Evolutionary conservation across 2,113 vertebrate species (phyloP), one percentile per base, ranked within the genome.

Genomic region (Ictalurus punctatus): DNA sequence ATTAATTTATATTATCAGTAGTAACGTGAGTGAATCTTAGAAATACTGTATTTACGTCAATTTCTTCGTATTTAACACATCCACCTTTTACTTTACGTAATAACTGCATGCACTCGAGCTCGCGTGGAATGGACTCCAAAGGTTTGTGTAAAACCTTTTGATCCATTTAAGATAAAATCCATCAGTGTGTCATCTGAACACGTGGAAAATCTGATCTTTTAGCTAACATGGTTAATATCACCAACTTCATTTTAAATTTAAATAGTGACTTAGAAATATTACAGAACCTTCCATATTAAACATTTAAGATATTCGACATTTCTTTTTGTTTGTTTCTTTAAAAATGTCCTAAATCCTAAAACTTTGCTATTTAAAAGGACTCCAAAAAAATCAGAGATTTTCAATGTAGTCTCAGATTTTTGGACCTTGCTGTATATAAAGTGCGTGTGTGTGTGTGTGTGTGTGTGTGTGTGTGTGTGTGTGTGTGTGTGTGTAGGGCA

Each of bases 381-480:
- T 3, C 2, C 2, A 44, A 2, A 19, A 73, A 73, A 21, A 40
- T 12, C 73, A 3, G 21, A 48, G 4, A 48, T 14, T 48, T 48
- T 44, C 40, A 25, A 23, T 23, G 37, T 79, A 1, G 0, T 54
- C 44, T 48, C 73, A 78, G 16, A 58, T 17, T 10, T 58, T 34
- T 21, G n/a, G 27, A 34, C 54, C 17, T 25, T 2, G 4, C 2
- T 40, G n/a, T 63, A 34, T 40, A 81, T 65, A 67, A 34, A 48
- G 56, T 71, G 48, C 34, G 79, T 58, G 21, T 13, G 13, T 81
- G 78, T 81, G 79, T 34, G 30, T 59, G 19, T 25, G 40, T 16
- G 76, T 81, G 79, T 58, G 21, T 25, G 25, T 81, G 78, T 81
- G 79, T 34, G 54, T 59, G 79, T 69, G 59, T 71, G 48, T 85